phyloP scores from a whole-genome alignment of 2,797 vertebrate genomes.

The Zenarchopterus dispar region DNA sequence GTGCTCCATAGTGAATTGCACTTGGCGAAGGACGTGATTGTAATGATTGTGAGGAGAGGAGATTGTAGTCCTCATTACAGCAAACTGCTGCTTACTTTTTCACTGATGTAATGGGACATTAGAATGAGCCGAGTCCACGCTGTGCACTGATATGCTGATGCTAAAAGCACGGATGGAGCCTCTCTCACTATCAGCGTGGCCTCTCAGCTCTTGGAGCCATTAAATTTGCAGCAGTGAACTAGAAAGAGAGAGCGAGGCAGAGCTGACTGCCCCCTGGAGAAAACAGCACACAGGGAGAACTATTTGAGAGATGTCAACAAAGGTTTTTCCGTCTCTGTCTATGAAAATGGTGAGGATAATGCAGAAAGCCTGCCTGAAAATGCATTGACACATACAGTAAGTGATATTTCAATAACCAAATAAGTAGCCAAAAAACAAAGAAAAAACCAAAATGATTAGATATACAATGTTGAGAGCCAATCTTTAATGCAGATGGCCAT shows the following conservation, averaged over 20 bases:
- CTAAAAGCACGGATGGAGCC: constrained; percentile 66
- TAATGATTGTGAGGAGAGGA: constrained; percentile 60
- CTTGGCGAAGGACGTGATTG: constrained; percentile 52
- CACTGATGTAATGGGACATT: constrained; percentile 69
- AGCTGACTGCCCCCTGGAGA: constrained; percentile 63
- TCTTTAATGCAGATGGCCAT: constrained; percentile 53
- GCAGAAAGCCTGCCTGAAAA: constrained; percentile 30
- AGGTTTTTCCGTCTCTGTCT: constrained; percentile 49
- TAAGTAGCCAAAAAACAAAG: constrained; percentile 1
- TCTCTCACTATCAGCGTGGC: constrained; percentile 55
- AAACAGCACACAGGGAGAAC: constrained; percentile 56
- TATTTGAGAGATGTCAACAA: constrained; percentile 70
- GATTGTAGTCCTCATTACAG: constrained; percentile 71
- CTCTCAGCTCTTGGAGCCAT: constrained; percentile 66
- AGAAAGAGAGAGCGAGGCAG: constrained; percentile 48
- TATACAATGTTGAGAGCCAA: constrained; percentile 1
- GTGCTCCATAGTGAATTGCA: constrained; percentile 57
- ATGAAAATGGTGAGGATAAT: constrained; percentile 50
- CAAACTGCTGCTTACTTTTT: constrained; percentile 67
- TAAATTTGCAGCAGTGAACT: constrained; percentile 68
- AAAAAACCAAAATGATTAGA: constrained; percentile 22
- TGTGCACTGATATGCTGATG: constrained; percentile 55
- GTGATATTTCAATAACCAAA: constrained; percentile 41
- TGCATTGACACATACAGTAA: constrained; percentile 38
- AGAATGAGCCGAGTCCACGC: constrained; percentile 50